Conservation (phyloP, 2,113 vertebrate species). For the Trogon surrucura region DNA sequence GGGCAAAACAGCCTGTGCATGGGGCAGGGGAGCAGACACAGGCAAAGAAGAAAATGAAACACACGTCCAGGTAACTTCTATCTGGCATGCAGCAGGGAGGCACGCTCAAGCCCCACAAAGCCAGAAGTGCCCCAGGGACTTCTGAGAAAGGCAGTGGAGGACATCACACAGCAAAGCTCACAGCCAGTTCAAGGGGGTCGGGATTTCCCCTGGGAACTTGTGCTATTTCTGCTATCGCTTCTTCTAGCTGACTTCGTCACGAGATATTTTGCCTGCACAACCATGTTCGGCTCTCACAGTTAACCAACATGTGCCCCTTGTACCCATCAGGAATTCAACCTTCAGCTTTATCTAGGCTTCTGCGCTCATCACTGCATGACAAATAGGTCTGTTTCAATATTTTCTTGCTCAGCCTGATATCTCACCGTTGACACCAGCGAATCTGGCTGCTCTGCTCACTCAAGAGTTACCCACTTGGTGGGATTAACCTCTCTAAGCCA, state of each 20-base stretch:
- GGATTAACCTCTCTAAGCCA: neutral
- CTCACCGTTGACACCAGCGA: neutral
- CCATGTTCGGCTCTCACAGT: neutral
- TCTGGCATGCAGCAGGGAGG: neutral
- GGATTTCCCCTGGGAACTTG: neutral
- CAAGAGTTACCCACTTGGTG: neutral
- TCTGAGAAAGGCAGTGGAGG: neutral
- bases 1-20: neutral
- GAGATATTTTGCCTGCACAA: neutral
- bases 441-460: neutral
- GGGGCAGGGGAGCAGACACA: neutral
- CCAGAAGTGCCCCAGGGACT: neutral
- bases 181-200: neutral
- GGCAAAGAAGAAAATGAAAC: neutral
- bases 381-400: neutral
- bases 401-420: neutral
- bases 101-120: neutral
- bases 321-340: neutral
- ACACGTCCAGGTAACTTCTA: rapidly evolving
- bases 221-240: neutral
- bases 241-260: neutral
- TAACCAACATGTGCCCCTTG: neutral
- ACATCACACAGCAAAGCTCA: neutral
- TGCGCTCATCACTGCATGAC: neutral
- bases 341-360: neutral